Base-by-base conservation (phyloP, 1,140 invertebrate species). In the Tenebrio molitor region DNA sequence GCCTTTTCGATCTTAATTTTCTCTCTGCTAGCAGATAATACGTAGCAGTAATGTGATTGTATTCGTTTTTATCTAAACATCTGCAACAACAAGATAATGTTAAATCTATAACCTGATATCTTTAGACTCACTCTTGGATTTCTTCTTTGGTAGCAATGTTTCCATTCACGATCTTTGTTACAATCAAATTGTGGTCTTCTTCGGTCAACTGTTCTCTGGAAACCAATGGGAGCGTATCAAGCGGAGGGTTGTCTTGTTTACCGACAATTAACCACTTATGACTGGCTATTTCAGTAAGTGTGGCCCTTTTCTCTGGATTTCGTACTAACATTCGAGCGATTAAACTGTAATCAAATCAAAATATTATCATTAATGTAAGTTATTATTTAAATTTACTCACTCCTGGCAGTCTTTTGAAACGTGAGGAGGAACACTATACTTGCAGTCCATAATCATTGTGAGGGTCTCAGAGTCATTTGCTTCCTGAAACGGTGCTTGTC, bases 361-460 rank as follows among this genome's bases (percentile, higher is more conserved):
- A 29, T 29, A 29, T 4, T 8, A 29, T 3, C 8, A 29, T 14
- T 44, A 63, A 44, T 64, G 33, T 17, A 53, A 36, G n/a, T 6
- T n/a, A 39, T 50, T 15, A 14, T 46, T 67, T 46, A 23, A 34
- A 3, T 39, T 36, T 16, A 79, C 79, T 82, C 84, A 95, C 92
- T 89, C 90, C 86, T 91, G 91, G 84, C 97, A 99, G 68, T 89
- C 89, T 15, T 88, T 85, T n/a, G 95, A 96, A 19, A 99, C 91
- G 83, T 97, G 92, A 19, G 88, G 81, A 65, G 97, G 97, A 78
- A 99, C 92, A 50, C 92, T 92, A 83, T 99, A 99, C 88, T 98
- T 98, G 87, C 97, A 99, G 83, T 99, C 98, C 94, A 99, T 97
- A 73, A 99, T 99, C 95, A 98, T 99, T 1, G 97, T 99, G 10